Evolutionary conservation across 2,113 vertebrate genomes (phyloP), one percentile per base, ranked within the genome.

Genomic region (Coregonus clupeaformis): DNA sequence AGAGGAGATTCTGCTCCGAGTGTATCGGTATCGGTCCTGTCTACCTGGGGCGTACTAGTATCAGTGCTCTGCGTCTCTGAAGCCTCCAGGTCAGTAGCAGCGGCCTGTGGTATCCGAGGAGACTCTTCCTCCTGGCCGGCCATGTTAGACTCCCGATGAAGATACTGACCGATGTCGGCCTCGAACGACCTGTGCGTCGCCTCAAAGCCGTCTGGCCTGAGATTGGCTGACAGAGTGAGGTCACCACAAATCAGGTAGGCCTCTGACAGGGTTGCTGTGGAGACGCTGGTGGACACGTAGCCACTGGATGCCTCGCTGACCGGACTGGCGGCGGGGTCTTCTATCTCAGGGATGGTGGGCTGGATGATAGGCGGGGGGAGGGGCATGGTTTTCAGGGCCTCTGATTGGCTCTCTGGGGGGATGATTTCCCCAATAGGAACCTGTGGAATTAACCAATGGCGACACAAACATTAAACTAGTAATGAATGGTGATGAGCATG

Each of bases 251-350:
- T 85, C 0, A 75, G 78, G 0, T 93, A 89, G 0, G 93, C 90
- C 0, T 98, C 96, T 0, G 95, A 96, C 1, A 97, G 91, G 0
- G 95, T 96, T 0, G 91, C 92, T 0, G 91, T 93, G 0, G 97
- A 97, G 9, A 96, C 86, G 0, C 95, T 96, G 22, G 95, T 95
- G 0, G 95, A 97, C 59, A 96, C 94, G 79, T 96, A 97, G 1
- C 96, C 95, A 0, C 95, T 96, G 5, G 95, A 96, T 0, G 91
- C 89, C 69, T 96, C 94, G 0, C 95, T 97, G 78, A 92, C 77
- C 1, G 94, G 95, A 76, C 95, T 96, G 0, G 91, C 89, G 1
- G 92, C 91, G 0, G 91, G 79, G 6, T 95, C 91, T 20, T 86
- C 82, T 0, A 64, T n/a, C 29, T 85, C 78, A 11, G 57, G n/a